Conservation (phyloP, 1,140 invertebrate genomes). For the Pteromalus puparum region DNA sequence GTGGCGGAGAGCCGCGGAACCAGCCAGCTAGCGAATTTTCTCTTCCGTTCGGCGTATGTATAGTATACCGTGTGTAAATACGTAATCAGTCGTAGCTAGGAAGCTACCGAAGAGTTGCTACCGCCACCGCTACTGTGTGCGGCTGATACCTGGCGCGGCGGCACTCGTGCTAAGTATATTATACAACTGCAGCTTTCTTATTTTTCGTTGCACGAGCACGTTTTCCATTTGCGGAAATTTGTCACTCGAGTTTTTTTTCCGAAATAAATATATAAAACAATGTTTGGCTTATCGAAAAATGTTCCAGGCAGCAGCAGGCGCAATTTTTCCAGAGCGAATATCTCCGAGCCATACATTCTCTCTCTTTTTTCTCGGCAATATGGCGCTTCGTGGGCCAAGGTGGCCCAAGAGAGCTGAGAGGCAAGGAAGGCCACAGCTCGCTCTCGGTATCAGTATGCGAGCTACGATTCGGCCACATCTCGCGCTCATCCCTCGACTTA, state of each 20-base stretch:
- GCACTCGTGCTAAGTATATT: too few species aligned
- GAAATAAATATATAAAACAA: constrained; percentile 9
- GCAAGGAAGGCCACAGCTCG: constrained; percentile 44
- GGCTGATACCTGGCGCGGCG: too few species aligned
- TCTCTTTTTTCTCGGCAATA: constrained; percentile 14
- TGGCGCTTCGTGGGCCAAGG: constrained; percentile 16
- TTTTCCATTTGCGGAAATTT: too few species aligned
- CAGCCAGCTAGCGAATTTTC: constrained; percentile 70
- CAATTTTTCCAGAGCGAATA: constrained; percentile 15
- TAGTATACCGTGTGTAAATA: constrained; percentile 66
- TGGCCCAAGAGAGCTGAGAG: not conserved
- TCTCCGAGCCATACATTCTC: not conserved
- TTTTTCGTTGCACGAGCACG: too few species aligned
- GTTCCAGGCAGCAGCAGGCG: not conserved
- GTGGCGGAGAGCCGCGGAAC: constrained; percentile 57
- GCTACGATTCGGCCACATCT: constrained; percentile 75
- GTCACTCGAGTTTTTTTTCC: not conserved
- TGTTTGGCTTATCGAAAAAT: constrained; percentile 6
- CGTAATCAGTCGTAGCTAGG: constrained; percentile 70
- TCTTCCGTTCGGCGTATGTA: constrained; percentile 65
- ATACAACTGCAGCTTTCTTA: too few species aligned
- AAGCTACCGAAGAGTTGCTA: not conserved
- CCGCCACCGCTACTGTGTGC: too few species aligned
- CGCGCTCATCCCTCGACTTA: constrained; percentile 75
- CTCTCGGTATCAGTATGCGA: constrained; percentile 74